These are phyloP conservation scores for Oscheius onirici DNA, from an alignment of 2,888 invertebrate species.

Conservation along the genomic window DNA sequence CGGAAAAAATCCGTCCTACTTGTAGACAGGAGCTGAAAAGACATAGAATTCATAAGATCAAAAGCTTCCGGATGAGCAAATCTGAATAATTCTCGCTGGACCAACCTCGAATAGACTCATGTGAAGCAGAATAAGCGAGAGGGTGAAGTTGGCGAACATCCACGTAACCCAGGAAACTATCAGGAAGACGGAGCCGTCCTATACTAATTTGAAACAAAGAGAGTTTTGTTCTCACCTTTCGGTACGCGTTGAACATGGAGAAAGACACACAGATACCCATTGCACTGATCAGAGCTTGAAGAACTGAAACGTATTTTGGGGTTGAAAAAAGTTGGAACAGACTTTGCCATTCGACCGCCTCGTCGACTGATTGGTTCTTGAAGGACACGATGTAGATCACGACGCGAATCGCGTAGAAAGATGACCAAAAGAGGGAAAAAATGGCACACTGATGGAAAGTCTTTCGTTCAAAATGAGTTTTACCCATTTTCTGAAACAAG, in stretches of 20 bases:
- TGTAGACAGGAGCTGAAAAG: slow-evolving; percentile 11
- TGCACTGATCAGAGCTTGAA: slow-evolving; percentile 13
- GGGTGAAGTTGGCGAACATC: slow-evolving; percentile 35
- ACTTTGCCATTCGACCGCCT: slow-evolving; percentile 33
- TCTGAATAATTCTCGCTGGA: background rate
- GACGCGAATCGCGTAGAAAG: slow-evolving; percentile 30
- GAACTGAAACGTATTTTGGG: slow-evolving; percentile 12
- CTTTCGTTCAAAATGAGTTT: slow-evolving; percentile 1
- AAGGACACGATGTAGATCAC: slow-evolving; percentile 16
- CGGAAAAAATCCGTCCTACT: background rate
- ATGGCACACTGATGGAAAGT: slow-evolving; percentile 30
- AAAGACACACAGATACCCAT: slow-evolving; percentile 28
- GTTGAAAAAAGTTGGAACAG: background rate
- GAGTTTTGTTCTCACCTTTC: slow-evolving; percentile 1
- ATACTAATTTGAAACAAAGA: background rate
- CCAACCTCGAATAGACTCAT: slow-evolving; percentile 31
- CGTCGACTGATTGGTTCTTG: background rate
- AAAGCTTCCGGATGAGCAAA: no score
- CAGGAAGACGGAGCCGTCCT: slow-evolving; percentile 22
- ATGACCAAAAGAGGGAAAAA: slow-evolving; percentile 33
- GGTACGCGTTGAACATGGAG: slow-evolving; percentile 33
- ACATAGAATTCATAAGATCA: background rate
- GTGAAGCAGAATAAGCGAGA: slow-evolving; percentile 29
- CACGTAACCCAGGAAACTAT: slow-evolving; percentile 31
- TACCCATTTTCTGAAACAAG: slow-evolving; percentile 2